phyloP scores from a whole-genome alignment of 2,797 vertebrate species.

The Psittacula echo region DNA sequence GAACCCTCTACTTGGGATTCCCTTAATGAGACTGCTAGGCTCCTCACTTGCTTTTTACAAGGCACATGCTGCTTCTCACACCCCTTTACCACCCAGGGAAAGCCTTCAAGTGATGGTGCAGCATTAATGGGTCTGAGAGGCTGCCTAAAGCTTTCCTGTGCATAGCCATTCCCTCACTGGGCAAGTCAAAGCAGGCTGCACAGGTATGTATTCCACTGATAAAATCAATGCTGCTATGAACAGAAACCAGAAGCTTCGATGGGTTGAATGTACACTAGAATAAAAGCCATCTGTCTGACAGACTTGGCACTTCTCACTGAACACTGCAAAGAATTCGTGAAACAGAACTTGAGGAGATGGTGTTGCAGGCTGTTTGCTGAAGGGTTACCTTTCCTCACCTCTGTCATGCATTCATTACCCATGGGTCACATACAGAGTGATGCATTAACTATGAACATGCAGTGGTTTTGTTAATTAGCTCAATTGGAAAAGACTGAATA shows the following conservation, averaged over 20 bases:
- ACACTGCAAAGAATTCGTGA: background rate
- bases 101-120: background rate
- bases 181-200: background rate
- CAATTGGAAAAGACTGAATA: background rate
- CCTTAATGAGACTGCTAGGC: background rate
- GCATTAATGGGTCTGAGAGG: background rate
- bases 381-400: background rate
- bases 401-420: background rate
- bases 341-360: background rate
- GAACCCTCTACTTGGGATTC: background rate
- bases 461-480: background rate
- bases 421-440: background rate
- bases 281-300: background rate
- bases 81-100: background rate
- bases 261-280: background rate
- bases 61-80: background rate
- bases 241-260: background rate
- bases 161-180: fast-evolving
- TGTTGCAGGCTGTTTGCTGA: background rate
- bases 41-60: background rate
- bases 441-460: background rate
- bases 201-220: background rate
- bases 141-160: background rate
- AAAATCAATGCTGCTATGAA: background rate
- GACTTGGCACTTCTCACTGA: background rate